These are phyloP conservation scores for Vanessa cardui DNA, from an alignment of 2,888 invertebrate species.

Conservation along the genomic window DNA sequence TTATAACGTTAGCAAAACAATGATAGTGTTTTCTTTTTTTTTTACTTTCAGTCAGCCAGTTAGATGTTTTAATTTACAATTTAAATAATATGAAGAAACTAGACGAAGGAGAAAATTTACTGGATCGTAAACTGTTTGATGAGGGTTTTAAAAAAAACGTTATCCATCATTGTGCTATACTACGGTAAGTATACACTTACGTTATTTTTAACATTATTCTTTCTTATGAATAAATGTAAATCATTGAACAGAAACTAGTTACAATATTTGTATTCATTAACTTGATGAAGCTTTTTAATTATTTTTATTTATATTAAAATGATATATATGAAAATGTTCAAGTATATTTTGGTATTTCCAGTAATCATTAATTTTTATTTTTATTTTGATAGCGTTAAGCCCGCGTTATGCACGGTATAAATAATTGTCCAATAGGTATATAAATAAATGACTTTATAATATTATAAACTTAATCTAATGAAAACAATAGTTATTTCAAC, in stretches of 20 bases:
- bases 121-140: constrained; percentile 17
- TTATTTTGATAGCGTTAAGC: too few species aligned
- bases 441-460: too few species aligned
- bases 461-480: background rate
- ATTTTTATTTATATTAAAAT: too few species aligned
- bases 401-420: background rate
- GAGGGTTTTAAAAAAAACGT: constrained; percentile 22
- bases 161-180: constrained; percentile 26
- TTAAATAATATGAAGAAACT: constrained; percentile 22
- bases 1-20: background rate
- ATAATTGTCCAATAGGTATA: too few species aligned
- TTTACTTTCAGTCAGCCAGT: constrained; percentile 24
- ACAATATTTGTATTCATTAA: background rate
- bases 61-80: constrained; percentile 30
- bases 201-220: too few species aligned
- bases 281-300: background rate
- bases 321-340: too few species aligned
- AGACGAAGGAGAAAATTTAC: constrained; percentile 4
- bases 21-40: background rate
- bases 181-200: constrained; percentile 15
- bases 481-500: constrained; percentile 3
- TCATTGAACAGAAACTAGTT: too few species aligned
- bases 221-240: too few species aligned
- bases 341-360: too few species aligned
- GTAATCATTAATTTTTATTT: too few species aligned